These are phyloP conservation scores for Scyliorhinus canicula DNA, from an alignment of 2,797 vertebrate genomes.

Conservation along the genomic window DNA sequence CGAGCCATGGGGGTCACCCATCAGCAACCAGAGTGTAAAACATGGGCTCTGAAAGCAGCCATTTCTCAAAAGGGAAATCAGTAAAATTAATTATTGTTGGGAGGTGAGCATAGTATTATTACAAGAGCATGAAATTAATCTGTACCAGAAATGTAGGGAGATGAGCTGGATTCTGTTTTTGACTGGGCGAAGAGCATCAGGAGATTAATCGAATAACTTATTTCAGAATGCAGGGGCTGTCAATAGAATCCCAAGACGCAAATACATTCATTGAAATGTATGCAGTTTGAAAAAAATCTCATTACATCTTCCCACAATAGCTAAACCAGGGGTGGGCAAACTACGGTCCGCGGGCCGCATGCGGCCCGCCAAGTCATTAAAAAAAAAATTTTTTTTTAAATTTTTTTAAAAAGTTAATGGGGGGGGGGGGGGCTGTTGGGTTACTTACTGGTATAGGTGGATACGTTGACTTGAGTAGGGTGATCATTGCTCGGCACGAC, in stretches of 20 bases:
- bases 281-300: neutral
- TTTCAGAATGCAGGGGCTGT: neutral
- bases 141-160: neutral
- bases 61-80: neutral
- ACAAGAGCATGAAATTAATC: neutral
- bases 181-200: neutral
- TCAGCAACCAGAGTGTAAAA: neutral
- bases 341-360: no score
- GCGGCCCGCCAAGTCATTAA: no score
- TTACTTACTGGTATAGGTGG: no score
- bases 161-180: neutral
- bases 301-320: neutral
- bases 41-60: neutral
- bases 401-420: no score
- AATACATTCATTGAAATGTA: neutral
- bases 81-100: neutral
- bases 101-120: neutral
- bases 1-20: neutral
- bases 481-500: no score
- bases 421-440: no score
- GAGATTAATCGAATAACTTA: neutral
- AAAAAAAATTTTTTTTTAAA: no score
- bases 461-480: no score
- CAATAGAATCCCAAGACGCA: neutral
- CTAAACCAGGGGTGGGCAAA: no score